Conservation (phyloP, 2,113 vertebrate genomes). For the Cottus gobio region DNA sequence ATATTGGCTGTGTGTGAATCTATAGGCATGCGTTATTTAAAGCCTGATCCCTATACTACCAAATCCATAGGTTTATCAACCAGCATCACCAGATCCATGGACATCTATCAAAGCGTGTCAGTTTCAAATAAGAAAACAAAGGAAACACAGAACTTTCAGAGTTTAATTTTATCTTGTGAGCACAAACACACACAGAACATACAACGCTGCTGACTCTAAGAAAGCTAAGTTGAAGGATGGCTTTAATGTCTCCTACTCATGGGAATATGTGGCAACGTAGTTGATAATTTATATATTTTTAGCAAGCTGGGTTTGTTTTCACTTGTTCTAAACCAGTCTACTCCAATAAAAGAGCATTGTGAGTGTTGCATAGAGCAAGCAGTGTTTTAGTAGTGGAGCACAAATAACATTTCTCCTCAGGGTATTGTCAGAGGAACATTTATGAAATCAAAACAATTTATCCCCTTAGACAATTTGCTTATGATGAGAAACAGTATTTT, state of each 20-base stretch:
- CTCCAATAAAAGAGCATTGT: not conserved
- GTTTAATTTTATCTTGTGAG: constrained; percentile 49
- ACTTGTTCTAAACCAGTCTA: not conserved
- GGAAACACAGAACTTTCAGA: constrained; percentile 7
- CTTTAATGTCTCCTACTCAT: not conserved
- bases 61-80: constrained; percentile 68
- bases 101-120: constrained; percentile 66
- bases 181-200: constrained; percentile 31
- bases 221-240: constrained; percentile 13
- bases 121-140: constrained; percentile 66
- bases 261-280: not conserved
- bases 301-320: not conserved
- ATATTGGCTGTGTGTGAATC: constrained; percentile 46
- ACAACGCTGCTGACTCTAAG: constrained; percentile 46
- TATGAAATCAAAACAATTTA: not conserved
- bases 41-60: constrained; percentile 57
- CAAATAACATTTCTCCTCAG: not conserved
- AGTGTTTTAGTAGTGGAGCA: not conserved
- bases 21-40: constrained; percentile 57
- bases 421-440: not conserved
- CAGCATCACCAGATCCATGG: constrained; percentile 46
- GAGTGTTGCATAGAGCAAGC: not conserved
- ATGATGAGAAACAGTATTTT: not conserved
- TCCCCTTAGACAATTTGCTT: not conserved
- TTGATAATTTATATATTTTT: not conserved